Evolutionary conservation across 2,113 vertebrate genomes (phyloP).

Genomic region (Ptyas mucosa): DNA sequence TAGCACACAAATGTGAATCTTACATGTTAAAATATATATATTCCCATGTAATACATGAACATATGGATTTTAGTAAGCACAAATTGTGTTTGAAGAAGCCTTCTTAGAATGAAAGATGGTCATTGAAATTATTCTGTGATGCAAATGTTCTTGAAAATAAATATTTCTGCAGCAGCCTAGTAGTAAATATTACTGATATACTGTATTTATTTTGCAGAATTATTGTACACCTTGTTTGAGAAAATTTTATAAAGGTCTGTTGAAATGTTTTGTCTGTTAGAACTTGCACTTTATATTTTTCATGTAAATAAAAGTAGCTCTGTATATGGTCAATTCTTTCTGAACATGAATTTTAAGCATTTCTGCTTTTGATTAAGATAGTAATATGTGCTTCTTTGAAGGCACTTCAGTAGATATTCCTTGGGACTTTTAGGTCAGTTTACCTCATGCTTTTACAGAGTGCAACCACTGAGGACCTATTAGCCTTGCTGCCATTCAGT

Average conservation of each 20-base stretch:
- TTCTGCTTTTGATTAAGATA: not conserved
- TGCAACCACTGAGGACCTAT: not conserved
- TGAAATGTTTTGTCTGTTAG: not conserved
- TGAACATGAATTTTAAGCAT: not conserved
- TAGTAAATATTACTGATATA: not conserved
- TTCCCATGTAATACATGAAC: not conserved
- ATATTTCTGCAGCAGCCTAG: not conserved
- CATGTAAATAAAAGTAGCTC: not conserved
- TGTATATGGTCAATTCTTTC: not conserved
- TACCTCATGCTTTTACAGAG: not conserved
- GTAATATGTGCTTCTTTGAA: not conserved
- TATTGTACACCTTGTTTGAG: slow-evolving; percentile 3
- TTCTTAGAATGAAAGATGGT: not conserved
- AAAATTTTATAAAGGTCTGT: not conserved
- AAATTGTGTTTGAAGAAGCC: not conserved
- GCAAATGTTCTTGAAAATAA: not conserved
- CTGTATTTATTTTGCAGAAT: slow-evolving; percentile 14
- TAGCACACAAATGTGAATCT: slow-evolving; percentile 2
- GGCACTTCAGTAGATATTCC: not conserved
- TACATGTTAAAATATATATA: not conserved
- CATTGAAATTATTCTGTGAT: not conserved
- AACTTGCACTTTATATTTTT: not conserved
- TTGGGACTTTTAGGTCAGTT: too few relatives aligned
- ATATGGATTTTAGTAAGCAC: not conserved
- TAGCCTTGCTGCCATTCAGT: not conserved